Evolutionary conservation across 2,113 vertebrate species (phyloP).

Genomic region (Campylorhamphus procurvoides): DNA sequence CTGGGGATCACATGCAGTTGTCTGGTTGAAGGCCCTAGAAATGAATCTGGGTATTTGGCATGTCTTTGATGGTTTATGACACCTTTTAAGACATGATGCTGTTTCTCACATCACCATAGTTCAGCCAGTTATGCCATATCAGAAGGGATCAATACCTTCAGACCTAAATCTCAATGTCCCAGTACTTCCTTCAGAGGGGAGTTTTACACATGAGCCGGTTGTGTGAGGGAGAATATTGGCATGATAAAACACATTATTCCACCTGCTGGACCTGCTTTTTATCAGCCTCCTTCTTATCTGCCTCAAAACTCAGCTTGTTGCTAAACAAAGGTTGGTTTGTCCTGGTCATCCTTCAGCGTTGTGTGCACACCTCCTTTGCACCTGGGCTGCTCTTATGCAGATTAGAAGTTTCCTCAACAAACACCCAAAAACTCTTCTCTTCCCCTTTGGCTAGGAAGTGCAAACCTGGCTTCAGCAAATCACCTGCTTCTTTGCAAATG

Average conservation of each 20-base stretch:
- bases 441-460: background rate
- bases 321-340: background rate
- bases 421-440: background rate
- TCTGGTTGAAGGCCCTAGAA: background rate
- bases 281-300: background rate
- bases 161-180: background rate
- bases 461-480: background rate
- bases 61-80: background rate
- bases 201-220: background rate
- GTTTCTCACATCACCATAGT: rapidly evolving
- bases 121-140: background rate
- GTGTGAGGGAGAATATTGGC: background rate
- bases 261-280: background rate
- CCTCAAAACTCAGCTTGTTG: background rate
- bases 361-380: rapidly evolving
- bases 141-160: background rate
- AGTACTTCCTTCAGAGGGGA: background rate
- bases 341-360: rapidly evolving
- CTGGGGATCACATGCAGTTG: background rate
- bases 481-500: background rate
- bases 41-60: background rate
- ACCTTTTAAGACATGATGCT: background rate
- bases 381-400: background rate
- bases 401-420: background rate
- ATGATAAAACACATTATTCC: background rate